Conservation (phyloP, 92 coral and sea anemone species). For the Meandrina meandrites region DNA sequence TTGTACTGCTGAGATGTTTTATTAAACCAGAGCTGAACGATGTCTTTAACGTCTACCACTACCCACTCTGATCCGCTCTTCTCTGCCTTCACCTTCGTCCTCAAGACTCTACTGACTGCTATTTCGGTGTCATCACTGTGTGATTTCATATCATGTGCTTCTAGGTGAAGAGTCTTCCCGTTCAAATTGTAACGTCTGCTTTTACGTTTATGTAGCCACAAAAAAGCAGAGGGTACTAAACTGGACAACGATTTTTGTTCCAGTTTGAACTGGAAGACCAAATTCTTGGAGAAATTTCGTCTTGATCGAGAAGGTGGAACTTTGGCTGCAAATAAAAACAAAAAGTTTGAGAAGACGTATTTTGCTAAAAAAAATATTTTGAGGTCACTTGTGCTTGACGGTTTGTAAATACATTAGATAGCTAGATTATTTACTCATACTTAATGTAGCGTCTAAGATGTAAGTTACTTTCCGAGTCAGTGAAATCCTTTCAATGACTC, state of each 20-base stretch:
- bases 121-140: not conserved
- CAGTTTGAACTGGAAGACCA: slow-evolving; percentile 50
- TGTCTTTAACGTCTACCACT: slow-evolving; percentile 16
- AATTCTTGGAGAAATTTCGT: slow-evolving; percentile 41
- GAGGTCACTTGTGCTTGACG: not conserved
- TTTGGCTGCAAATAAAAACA: slow-evolving; percentile 40
- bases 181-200: slow-evolving; percentile 2
- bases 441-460: not conserved
- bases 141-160: not conserved
- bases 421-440: not conserved
- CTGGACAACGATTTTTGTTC: slow-evolving; percentile 43
- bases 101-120: not conserved
- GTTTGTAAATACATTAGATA: not conserved
- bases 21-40: slow-evolving; percentile 51
- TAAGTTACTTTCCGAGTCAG: not conserved
- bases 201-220: slow-evolving; percentile 60
- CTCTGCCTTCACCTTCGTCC: slow-evolving; percentile 15
- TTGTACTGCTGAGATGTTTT: slow-evolving; percentile 25
- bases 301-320: slow-evolving; percentile 22
- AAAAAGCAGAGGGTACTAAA: slow-evolving; percentile 40
- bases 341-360: not conserved
- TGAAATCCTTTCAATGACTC: not conserved
- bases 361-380: not conserved
- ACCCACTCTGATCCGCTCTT: slow-evolving; percentile 32
- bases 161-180: slow-evolving; percentile 28